A percentile compares a stretch with the other conserved stretches of the same genome.
Evolutionary conservation across 1,140 invertebrate genomes (phyloP).

Genomic region (Trissolcus basalis): DNA sequence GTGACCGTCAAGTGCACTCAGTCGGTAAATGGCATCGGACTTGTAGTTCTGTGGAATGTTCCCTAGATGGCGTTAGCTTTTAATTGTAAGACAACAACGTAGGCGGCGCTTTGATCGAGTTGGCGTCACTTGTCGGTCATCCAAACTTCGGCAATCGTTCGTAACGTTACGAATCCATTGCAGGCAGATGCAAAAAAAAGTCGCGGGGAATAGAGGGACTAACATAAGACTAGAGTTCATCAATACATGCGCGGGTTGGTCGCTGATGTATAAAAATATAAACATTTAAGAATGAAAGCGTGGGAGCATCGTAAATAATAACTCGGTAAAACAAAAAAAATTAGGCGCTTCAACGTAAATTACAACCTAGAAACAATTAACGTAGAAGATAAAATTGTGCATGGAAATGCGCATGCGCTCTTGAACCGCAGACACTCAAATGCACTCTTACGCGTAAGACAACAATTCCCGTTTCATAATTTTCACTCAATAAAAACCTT

Average conservation of each 20-base stretch:
- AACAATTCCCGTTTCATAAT: not conserved
- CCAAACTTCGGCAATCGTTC: not conserved
- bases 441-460: not conserved
- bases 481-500: not conserved
- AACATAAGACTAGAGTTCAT: constrained; percentile 75
- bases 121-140: not conserved
- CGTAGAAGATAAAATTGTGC: not conserved
- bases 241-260: constrained; percentile 72
- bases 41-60: not conserved
- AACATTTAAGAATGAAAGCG: constrained; percentile 71
- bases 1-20: not conserved
- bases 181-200: too few species aligned
- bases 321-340: not conserved
- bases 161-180: too few species aligned
- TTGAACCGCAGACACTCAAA: not conserved
- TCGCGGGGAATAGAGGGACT: constrained; percentile 53
- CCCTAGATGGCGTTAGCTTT: too few species aligned
- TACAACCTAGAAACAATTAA: not conserved
- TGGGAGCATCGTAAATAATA: constrained; percentile 43
- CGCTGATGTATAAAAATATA: constrained; percentile 74
- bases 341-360: constrained; percentile 10
- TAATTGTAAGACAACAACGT: too few species aligned
- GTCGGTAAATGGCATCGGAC: not conserved
- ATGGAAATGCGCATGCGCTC: not conserved
- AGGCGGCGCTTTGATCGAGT: not conserved